phyloP scores from a whole-genome alignment of 2,888 invertebrate genomes.

The Tyria jacobaeae region DNA sequence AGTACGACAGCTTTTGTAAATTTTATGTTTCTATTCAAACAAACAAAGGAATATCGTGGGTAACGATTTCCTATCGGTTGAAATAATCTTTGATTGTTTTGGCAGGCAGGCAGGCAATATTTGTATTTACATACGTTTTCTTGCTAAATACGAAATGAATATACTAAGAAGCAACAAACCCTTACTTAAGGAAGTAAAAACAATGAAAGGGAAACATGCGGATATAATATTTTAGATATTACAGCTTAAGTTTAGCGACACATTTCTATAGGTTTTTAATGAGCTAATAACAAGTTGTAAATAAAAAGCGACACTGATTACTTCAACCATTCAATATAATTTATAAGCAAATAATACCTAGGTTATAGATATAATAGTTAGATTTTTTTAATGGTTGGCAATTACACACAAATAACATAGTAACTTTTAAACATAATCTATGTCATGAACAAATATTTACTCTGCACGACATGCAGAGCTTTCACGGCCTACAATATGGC shows the following conservation, averaged over 20 bases:
- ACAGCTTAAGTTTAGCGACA: no score
- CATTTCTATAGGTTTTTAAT: no score
- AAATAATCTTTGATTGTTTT: slow-evolving; percentile 8
- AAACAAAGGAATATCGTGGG: slow-evolving; percentile 8
- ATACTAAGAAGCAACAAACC: not conserved
- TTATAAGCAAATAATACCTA: no score
- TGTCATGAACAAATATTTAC: slow-evolving; percentile 37
- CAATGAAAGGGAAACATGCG: not conserved
- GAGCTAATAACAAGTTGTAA: no score
- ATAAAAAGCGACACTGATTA: no score
- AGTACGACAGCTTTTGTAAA: slow-evolving; percentile 5
- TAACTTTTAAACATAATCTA: slow-evolving; percentile 22
- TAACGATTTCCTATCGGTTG: slow-evolving; percentile 1
- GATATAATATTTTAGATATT: no score
- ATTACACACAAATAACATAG: slow-evolving; percentile 18
- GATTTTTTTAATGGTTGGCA: not conserved
- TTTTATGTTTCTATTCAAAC: slow-evolving; percentile 16
- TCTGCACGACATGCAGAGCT: slow-evolving; percentile 40
- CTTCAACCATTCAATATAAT: no score
- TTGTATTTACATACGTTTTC: slow-evolving; percentile 1
- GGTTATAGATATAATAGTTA: no score
- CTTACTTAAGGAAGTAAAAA: not conserved
- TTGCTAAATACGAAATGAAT: not conserved
- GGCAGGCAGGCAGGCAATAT: not conserved
- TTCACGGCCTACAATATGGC: slow-evolving; percentile 51